Evolutionary conservation across 2,888 invertebrate species (phyloP).

Genomic region (Meghimatium bilineatum): DNA sequence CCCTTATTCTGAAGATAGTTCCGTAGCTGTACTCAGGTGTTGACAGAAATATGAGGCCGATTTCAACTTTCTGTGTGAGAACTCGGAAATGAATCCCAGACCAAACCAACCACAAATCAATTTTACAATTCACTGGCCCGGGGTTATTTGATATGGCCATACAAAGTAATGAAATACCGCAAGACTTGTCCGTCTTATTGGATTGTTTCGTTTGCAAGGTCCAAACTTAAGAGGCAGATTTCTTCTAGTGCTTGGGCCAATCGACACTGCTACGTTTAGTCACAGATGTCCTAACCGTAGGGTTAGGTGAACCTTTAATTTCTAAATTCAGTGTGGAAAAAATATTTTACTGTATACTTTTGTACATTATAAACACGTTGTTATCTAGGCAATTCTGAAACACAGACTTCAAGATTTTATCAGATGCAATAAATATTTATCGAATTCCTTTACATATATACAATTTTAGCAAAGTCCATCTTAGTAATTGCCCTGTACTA

Average conservation of each 20-base stretch:
- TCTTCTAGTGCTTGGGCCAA: not conserved
- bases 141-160: conserved; percentile 37
- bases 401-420: too few species aligned
- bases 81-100: conserved; percentile 41
- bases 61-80: conserved; percentile 11
- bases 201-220: conserved; percentile 19
- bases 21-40: not conserved
- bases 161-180: conserved; percentile 42
- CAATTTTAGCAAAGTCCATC: too few species aligned
- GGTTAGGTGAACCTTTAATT: too few species aligned
- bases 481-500: too few species aligned
- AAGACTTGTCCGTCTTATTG: conserved; percentile 22
- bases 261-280: not conserved
- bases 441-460: too few species aligned
- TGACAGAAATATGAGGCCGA: not conserved
- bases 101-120: conserved; percentile 35
- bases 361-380: too few species aligned
- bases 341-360: not conserved
- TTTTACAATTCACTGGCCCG: conserved; percentile 28
- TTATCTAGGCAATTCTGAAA: too few species aligned
- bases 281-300: too few species aligned
- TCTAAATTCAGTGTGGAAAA: too few species aligned
- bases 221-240: not conserved
- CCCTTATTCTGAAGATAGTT: not conserved
- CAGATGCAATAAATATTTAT: too few species aligned